Base-by-base conservation (phyloP, 1,140 invertebrate genomes). In the Melipona quadrifasciata region DNA sequence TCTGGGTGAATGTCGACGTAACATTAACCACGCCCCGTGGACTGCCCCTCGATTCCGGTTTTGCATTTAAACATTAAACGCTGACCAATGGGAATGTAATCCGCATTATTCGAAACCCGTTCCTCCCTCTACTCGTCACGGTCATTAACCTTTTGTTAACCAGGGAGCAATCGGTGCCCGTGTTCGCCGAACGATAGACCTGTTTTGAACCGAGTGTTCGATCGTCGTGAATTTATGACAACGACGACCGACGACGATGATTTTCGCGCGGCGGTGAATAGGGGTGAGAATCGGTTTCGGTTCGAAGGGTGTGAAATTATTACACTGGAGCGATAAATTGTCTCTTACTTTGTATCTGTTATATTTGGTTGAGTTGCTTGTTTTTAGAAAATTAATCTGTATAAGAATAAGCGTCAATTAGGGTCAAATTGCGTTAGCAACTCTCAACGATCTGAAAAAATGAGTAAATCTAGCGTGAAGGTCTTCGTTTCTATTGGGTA, bases 1-100 rank as follows among this genome's bases (percentile, higher is more conserved):
- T 89, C 87, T 86, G 90, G 89, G 89, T 88, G 91, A 92, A 91
- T 91, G 90, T 87, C 89, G 83, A 71, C 74, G 86, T 90, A 87
- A 87, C 82, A 86, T 84, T 89, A 86, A 90, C 91, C 91, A 91
- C 91, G 91, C 91, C 91, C 82, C 82, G 39, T 73, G 85, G 80
- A 76, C 90, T 65, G 86, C 86, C 86, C 86, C 78, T 51, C 81
- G 91, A 80, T 90, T 86, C 91, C 90, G 91, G 89, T 92, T 91
- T 91, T 89, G 85, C 89, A 82, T 90, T 87, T 90, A 85, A 90
- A 90, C 88, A 89, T 88, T 86, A 86, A 88, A 84, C 87, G 78
- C 72, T 71, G 90, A 70, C 91, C 91, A 91, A 92, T 92, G 86
- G 83, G 80, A 82, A 64, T 53, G 84, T 76, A 86, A 78, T 80